Base-by-base conservation (phyloP, 2,888 invertebrate species). In the Rapana venosa region DNA sequence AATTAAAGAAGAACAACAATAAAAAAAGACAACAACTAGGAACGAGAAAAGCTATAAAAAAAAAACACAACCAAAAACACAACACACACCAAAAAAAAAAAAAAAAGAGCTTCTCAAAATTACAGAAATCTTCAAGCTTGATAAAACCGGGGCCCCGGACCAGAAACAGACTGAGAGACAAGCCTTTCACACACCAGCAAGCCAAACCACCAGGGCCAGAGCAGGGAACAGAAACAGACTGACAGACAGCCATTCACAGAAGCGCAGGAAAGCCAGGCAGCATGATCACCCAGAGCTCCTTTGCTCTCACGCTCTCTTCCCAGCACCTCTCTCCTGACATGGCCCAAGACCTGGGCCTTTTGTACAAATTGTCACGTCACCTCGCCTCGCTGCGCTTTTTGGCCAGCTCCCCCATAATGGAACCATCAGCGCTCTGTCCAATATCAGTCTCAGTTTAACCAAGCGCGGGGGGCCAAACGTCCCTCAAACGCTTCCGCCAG, bases 341-440 rank as follows among this genome's bases (percentile, higher is more conserved):
- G 26, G 11, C 47, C 47, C 84, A 66, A 70, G 84, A 84, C 83
- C 85, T 32, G 32, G 17, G 84, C 74, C 89, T 89, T 89, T 89
- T 89, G 89, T 89, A 89, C 89, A 89, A 89, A 89, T 89, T 89
- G 89, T 89, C 89, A 89, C 84, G 74, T 85, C 89, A 56, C 36
- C 56, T 66, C 85, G 89, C 89, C 89, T 89, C 89, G 89, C 66
- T 74, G 89, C 85, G n/a, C 74, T 26, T 36, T 74, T 36, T 47
- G 35, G 15, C 36, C 84, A n/a, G 83, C 30, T 20, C 88, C 79
- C 35, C 35, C 89, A 66, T 85, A 85, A 89, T 89, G 81, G 83
- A 83, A 56, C 89, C 66, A 66, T 70, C 89, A 70, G 30, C 56
- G 20, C 47, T 47, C 61, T 56, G 30, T 83, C 85, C 89, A 89